phyloP scores from a whole-genome alignment of 2,888 invertebrate species.

The Apantesis nais region DNA sequence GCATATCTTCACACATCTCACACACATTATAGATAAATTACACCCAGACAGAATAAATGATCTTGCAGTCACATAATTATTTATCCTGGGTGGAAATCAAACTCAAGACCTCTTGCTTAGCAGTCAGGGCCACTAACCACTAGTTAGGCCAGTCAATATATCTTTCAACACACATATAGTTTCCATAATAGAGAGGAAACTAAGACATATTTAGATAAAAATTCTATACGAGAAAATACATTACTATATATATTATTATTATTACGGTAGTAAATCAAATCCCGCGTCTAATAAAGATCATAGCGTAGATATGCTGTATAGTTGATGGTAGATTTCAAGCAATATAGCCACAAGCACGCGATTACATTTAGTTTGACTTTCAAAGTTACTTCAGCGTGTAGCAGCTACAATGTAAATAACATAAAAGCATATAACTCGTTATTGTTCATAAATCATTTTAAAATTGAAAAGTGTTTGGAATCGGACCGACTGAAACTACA shows the following conservation, averaged over 20 bases:
- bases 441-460: not conserved
- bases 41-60: too few relatives aligned
- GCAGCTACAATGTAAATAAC: not conserved
- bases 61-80: too few relatives aligned
- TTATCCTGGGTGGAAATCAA: too few relatives aligned
- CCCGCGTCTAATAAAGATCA: conserved; percentile 10
- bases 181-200: not conserved
- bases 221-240: not conserved
- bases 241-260: not conserved
- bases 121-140: too few relatives aligned
- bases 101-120: too few relatives aligned
- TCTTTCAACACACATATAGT: not conserved
- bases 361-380: conserved; percentile 11
- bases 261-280: not conserved
- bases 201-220: not conserved
- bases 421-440: not conserved
- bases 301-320: not conserved
- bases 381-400: conserved; percentile 9
- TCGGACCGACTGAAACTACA: too few relatives aligned
- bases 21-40: too few relatives aligned
- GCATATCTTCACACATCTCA: too few relatives aligned
- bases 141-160: too few relatives aligned
- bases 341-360: conserved; percentile 11
- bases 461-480: not conserved
- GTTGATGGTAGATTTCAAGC: conserved; percentile 3